A percentile compares a stretch with the other conserved stretches of the same genome.
Evolutionary conservation across 2,797 vertebrate genomes (phyloP).

Genomic region (Stomatorhinus walkeri): DNA sequence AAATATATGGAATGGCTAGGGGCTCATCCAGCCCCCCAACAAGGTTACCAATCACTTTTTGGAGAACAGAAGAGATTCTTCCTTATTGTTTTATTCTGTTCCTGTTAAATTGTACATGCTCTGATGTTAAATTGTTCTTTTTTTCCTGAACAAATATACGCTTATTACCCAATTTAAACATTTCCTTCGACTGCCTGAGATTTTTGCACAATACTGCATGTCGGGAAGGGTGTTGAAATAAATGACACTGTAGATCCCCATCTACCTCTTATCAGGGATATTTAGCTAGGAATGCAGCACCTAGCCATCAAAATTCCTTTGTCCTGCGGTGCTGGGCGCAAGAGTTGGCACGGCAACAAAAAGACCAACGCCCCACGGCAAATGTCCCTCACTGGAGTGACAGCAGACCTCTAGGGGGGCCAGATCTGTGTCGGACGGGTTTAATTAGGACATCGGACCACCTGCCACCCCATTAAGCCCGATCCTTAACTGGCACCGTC

Average conservation of each 20-base stretch:
- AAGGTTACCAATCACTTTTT: not conserved
- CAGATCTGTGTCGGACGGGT: conserved; percentile 22
- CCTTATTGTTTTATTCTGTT: not conserved
- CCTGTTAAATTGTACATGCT: not conserved
- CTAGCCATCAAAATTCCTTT: not conserved
- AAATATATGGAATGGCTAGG: not conserved
- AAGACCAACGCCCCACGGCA: not conserved
- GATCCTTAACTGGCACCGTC: conserved; percentile 22
- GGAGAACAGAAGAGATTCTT: not conserved
- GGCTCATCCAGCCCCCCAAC: not conserved
- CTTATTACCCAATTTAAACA: not conserved
- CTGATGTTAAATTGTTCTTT: not conserved
- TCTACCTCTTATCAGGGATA: not conserved
- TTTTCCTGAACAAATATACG: not conserved
- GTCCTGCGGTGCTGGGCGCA: not conserved
- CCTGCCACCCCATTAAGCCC: conserved; percentile 36
- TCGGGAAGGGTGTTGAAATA: not conserved
- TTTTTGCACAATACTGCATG: not conserved
- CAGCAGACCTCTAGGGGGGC: conserved; percentile 18
- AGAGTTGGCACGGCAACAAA: not conserved
- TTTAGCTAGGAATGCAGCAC: not conserved
- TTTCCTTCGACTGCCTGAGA: not conserved
- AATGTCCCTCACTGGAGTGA: conserved; percentile 18
- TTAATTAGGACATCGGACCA: conserved; percentile 38
- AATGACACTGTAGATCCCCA: not conserved